Conservation (phyloP, 2,797 vertebrate species). For the Anniella stebbinsi region DNA sequence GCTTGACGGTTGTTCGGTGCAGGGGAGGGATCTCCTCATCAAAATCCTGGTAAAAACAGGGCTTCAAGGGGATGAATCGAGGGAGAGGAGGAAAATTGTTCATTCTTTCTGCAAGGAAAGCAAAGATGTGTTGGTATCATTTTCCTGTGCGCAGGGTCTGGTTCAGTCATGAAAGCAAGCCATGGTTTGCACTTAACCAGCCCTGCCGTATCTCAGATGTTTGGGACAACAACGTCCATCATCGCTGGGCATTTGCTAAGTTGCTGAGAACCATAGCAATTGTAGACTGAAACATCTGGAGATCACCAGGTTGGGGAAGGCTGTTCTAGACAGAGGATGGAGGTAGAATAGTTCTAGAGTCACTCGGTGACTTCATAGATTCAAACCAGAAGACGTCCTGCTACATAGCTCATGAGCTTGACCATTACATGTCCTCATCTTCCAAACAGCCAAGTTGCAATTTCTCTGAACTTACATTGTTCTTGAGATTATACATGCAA, state of each 20-base stretch:
- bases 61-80: conserved; percentile 93
- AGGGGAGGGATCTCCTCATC: conserved; percentile 95
- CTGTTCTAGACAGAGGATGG: neutral
- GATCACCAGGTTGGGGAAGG: neutral
- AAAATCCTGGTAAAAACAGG: conserved; percentile 98
- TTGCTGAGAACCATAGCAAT: neutral
- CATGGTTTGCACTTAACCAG: no score
- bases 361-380: neutral
- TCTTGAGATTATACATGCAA: neutral
- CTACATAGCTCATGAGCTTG: neutral
- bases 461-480: neutral
- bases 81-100: conserved; percentile 98
- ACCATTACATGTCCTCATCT: neutral
- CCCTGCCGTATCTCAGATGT: neutral
- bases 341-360: neutral
- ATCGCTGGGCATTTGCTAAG: neutral
- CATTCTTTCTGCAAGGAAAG: conserved; percentile 80
- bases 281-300: neutral
- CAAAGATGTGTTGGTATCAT: neutral
- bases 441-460: neutral
- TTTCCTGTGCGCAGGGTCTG: neutral
- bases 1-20: conserved; percentile 93
- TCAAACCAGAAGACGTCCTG: neutral
- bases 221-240: neutral
- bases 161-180: neutral